Conservation (phyloP, 2,888 invertebrate genomes). For the Axea sp. region DNA sequence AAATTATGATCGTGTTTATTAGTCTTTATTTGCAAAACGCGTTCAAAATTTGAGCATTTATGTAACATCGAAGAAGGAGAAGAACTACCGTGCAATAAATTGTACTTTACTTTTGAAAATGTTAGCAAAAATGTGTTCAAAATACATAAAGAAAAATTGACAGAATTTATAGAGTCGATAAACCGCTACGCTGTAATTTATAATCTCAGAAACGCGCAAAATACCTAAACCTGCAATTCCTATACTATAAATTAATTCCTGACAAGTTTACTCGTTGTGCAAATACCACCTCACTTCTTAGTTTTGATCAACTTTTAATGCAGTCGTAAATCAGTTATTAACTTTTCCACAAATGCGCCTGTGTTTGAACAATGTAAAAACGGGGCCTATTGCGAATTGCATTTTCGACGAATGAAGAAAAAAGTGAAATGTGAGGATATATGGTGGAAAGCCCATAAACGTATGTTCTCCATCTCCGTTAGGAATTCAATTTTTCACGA, state of each 20-base stretch:
- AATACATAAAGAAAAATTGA: conserved; percentile 17
- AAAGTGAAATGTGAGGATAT: too few species aligned
- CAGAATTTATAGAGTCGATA: conserved; percentile 26
- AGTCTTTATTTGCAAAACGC: too few species aligned
- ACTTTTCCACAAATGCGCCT: conserved; percentile 5
- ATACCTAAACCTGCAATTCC: conserved; percentile 33
- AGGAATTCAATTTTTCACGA: conserved; percentile 27
- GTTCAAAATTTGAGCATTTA: too few species aligned
- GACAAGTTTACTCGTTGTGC: conserved; percentile 52
- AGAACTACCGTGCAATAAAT: too few species aligned
- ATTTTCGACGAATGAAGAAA: too few species aligned
- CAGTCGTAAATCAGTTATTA: conserved; percentile 22
- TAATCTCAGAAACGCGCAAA: conserved; percentile 42
- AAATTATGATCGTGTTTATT: too few species aligned
- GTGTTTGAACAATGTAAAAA: conserved; percentile 26
- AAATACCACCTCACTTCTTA: conserved; percentile 26
- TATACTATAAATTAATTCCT: conserved; percentile 39
- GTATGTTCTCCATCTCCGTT: not conserved
- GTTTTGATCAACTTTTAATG: conserved; percentile 31
- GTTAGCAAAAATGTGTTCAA: not conserved
- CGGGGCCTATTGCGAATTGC: too few species aligned
- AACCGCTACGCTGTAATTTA: conserved; percentile 30
- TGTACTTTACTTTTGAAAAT: too few species aligned
- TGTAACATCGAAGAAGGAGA: too few species aligned
- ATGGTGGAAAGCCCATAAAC: not conserved